phyloP scores from a whole-genome alignment of 2,888 invertebrate genomes.

The Eupithecia subfuscata region DNA sequence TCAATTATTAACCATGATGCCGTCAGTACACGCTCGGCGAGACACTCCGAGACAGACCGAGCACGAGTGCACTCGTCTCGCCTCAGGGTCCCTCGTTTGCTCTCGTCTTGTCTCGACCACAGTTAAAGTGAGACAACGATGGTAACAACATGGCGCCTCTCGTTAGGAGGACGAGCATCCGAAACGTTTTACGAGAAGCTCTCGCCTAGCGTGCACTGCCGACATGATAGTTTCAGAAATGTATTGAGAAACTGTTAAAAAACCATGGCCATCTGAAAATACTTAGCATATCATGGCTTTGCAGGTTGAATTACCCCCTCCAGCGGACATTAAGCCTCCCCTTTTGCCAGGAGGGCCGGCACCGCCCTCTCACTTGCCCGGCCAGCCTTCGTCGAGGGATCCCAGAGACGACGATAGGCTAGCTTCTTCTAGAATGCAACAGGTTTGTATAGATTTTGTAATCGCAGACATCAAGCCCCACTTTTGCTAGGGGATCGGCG shows the following conservation, averaged over 20 bases:
- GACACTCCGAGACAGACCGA: neutral
- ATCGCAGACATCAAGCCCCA: conserved; percentile 76
- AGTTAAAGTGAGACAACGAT: neutral
- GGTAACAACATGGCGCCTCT: neutral
- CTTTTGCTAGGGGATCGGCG: conserved; percentile 72
- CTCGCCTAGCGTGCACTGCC: too few relatives aligned
- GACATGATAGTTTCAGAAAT: too few relatives aligned
- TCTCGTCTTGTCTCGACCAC: too few relatives aligned
- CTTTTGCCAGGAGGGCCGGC: conserved; percentile 74
- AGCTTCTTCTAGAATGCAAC: conserved; percentile 75
- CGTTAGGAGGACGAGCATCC: too few relatives aligned
- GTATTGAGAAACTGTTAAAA: neutral
- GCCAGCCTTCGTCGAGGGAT: conserved; percentile 66
- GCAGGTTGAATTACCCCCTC: conserved; percentile 78
- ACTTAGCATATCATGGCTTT: conserved; percentile 1
- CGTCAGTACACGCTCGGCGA: neutral
- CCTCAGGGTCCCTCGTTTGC: neutral
- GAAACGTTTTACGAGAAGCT: too few relatives aligned
- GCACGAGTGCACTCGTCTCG: too few relatives aligned
- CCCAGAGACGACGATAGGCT: conserved; percentile 82
- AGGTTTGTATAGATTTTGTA: conserved; percentile 60
- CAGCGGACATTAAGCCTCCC: conserved; percentile 77
- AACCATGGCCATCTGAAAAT: neutral
- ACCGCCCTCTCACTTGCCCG: conserved; percentile 62
- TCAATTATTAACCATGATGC: neutral